Conservation (phyloP, 2,113 vertebrate species). For the Neopipo cinnamomea region DNA sequence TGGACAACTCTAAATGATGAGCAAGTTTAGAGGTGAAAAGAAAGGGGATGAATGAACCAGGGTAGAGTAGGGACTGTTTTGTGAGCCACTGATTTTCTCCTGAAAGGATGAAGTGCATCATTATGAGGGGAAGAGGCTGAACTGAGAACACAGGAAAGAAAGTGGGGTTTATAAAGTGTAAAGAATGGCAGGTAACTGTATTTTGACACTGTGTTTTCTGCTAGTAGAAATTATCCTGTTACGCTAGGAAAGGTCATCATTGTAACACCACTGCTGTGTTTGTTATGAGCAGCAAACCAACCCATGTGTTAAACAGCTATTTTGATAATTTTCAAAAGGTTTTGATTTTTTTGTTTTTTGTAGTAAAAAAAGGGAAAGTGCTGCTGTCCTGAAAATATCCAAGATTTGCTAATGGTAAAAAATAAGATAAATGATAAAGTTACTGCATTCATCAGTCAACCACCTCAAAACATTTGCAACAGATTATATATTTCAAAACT, state of each 20-base stretch:
- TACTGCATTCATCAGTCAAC: constrained; percentile 62
- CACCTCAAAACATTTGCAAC: constrained; percentile 77
- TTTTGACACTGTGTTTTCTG: background rate
- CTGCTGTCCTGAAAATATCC: constrained; percentile 31
- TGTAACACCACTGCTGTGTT: background rate
- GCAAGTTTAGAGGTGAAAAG: background rate
- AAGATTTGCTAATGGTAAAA: constrained; percentile 57
- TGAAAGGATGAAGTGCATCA: background rate
- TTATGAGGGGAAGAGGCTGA: background rate
- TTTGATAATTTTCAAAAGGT: background rate
- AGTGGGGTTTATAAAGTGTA: background rate
- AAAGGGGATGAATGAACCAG: background rate
- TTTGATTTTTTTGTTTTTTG: background rate
- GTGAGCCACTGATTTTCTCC: background rate
- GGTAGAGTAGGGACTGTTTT: background rate
- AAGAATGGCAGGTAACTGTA: background rate
- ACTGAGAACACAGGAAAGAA: background rate
- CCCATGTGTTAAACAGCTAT: background rate
- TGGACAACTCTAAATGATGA: background rate
- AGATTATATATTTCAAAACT: constrained; percentile 64
- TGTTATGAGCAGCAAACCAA: background rate
- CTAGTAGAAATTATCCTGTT: background rate
- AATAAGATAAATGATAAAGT: constrained; percentile 60
- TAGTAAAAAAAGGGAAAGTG: background rate
- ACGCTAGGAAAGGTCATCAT: background rate